Base-by-base conservation (phyloP, 2,113 vertebrate species). In the Pseudolaguvia tuberculata region DNA sequence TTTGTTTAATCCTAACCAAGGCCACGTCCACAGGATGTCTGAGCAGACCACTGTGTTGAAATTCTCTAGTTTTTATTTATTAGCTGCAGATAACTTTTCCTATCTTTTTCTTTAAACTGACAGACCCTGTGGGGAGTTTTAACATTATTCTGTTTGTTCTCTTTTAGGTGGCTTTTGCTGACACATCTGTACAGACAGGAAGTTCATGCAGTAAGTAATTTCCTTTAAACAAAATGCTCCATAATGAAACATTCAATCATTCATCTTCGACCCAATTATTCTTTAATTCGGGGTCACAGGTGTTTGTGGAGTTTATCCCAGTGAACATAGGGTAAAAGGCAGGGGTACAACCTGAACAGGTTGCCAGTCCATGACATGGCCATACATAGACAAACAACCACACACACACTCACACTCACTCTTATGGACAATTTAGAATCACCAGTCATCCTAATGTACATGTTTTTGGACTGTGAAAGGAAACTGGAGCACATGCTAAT, bases 101-200 rank as follows among this genome's bases (percentile, higher is more conserved):
- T 8, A 59, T 61, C 29, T 61, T n/a, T 21, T 21, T n/a, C 13
- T 8, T 61, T 61, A 7, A 23, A 12, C 20, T 55, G 21, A 4
- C 3, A 1, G 6, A 11, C 12, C 7, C 15, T 57, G 15, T 4
- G 5, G 14, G 29, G 17, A 6, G 13, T 58, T 15, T n/a, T n/a
- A n/a, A n/a, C 10, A 1, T 55, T 11, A 42, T 47, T 51, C 12
- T 6, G 18, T n/a, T 15, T 23, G 1, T 53, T 53, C 73, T 29
- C 13, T 67, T 68, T 35, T 72, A 84, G 81, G 79, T 81, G 70
- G 76, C 76, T 81, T 61, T 39, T 84, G 58, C 58, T 80, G 23
- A 57, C 53, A n/a, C 35, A 70, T 4, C 21, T 70, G 12, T 71
- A 31, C 56, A 73, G 53, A 76, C 72, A 74, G 27, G 73, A 69